A percentile compares a stretch with the other conserved stretches of the same genome.
phyloP scores from a whole-genome alignment of 2,797 vertebrate species.

The Loriculus beryllinus region DNA sequence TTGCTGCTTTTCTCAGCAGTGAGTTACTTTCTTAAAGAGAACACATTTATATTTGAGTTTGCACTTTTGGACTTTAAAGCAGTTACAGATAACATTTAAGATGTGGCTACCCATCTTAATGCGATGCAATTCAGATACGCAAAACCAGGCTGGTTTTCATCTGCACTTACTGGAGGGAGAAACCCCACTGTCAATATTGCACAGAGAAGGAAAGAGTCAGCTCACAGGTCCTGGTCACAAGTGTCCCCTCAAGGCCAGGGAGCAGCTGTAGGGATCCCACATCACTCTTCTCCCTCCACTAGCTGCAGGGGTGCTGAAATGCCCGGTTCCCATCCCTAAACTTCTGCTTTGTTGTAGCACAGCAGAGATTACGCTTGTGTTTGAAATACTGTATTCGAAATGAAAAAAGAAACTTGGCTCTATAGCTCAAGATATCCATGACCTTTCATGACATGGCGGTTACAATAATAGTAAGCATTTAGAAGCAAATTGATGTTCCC shows the following conservation, averaged over 20 bases:
- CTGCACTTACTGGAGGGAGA: neutral
- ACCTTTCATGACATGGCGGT: neutral
- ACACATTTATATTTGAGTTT: neutral
- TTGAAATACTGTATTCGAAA: neutral
- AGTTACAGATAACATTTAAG: neutral
- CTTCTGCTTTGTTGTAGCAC: neutral
- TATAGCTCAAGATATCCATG: neutral
- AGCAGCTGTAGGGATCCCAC: neutral
- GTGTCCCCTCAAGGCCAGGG: neutral
- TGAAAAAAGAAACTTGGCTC: neutral
- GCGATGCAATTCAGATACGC: neutral
- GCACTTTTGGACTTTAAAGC: neutral
- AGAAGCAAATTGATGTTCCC: neutral
- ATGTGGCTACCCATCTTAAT: neutral
- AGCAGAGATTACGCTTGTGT: neutral
- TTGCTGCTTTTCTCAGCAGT: neutral
- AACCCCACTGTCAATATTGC: neutral
- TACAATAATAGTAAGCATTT: constrained; percentile 7
- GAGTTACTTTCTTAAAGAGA: neutral
- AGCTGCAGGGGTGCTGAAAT: neutral
- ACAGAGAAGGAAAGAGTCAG: neutral
- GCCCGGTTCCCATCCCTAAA: neutral
- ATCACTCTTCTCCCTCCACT: neutral
- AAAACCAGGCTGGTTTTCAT: neutral
- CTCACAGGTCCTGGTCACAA: neutral